These are phyloP conservation scores for Pipra filicauda DNA, from an alignment of 2,113 vertebrate species.

Conservation along the genomic window DNA sequence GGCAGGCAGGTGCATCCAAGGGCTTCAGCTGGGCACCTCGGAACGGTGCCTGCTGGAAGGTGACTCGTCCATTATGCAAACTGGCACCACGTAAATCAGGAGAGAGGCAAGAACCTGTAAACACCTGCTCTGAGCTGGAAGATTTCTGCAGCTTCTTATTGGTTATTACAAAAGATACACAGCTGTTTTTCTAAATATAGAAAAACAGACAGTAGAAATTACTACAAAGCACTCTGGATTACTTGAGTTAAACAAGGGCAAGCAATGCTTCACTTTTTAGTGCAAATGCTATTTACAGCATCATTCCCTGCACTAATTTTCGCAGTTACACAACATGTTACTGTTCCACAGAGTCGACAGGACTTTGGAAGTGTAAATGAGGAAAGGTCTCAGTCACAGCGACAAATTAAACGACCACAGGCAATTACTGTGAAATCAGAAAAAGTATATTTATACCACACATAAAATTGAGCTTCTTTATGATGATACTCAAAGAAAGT, in stretches of 20 bases:
- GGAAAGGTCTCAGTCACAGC: conserved; percentile 21
- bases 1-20: not conserved
- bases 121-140: not conserved
- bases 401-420: conserved; percentile 9
- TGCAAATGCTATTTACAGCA: not conserved
- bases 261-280: not conserved
- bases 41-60: not conserved
- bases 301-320: not conserved
- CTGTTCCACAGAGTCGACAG: not conserved
- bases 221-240: not conserved
- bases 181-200: not conserved
- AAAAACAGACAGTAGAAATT: not conserved
- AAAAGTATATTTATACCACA: not conserved
- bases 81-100: not conserved
- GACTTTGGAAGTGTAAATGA: conserved; percentile 40
- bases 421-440: not conserved
- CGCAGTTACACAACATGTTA: not conserved
- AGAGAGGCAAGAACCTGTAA: not conserved
- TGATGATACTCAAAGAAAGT: not conserved
- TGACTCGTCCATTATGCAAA: not conserved
- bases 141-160: not conserved
- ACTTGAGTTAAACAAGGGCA: not conserved
- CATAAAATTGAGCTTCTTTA: not conserved
- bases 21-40: not conserved
- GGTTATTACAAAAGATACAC: not conserved